Evolutionary conservation across 1,140 invertebrate species (phyloP).

Genomic region (Pogonomyrmex barbatus): DNA sequence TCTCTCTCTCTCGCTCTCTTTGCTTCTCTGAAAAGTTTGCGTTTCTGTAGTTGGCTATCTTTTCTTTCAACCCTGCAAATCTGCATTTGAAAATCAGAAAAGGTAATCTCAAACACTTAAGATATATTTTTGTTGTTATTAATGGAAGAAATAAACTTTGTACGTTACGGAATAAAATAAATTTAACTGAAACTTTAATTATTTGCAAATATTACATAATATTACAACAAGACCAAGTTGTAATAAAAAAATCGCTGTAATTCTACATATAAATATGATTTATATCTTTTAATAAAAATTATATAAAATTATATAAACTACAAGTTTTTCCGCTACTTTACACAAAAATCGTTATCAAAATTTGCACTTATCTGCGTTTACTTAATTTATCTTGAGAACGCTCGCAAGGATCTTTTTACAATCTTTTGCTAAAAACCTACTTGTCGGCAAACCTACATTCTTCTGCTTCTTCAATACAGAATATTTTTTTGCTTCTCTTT

Average conservation of each 20-base stretch:
- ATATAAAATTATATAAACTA: not conserved
- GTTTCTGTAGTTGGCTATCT: conserved; percentile 3
- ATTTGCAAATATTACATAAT: not conserved
- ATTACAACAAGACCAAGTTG: not conserved
- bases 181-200: not conserved
- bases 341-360: not conserved
- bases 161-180: not conserved
- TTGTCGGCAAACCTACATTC: not conserved
- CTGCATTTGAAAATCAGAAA: not conserved
- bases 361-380: not conserved
- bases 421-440: conserved; percentile 8
- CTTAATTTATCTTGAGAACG: conserved; percentile 5
- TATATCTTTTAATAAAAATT: conserved; percentile 23
- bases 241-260: not conserved
- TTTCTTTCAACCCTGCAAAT: not conserved
- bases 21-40: not conserved
- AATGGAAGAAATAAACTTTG: not conserved
- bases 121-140: conserved; percentile 13
- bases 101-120: not conserved
- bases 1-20: not conserved
- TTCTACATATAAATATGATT: not conserved
- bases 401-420: not conserved
- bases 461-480: conserved; percentile 15
- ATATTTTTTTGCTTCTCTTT: conserved; percentile 27
- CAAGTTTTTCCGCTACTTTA: not conserved